Evolutionary conservation across 2,888 invertebrate species (phyloP).

Genomic region (Ichneumoninae sp.): DNA sequence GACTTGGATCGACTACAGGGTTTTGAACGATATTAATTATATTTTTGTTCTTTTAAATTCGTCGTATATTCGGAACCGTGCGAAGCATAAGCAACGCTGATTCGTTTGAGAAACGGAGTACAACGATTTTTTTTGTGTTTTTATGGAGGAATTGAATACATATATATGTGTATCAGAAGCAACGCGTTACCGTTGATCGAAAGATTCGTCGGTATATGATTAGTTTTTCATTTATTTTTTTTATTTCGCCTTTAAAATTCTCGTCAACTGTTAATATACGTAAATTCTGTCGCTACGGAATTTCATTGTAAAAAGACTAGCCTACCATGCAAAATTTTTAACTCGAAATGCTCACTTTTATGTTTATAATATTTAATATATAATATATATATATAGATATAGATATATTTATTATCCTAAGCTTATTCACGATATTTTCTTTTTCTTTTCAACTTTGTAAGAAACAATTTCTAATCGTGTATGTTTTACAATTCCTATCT

Average conservation of each 20-base stretch:
- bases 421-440: slow-evolving; percentile 14
- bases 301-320: slow-evolving; percentile 74
- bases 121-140: background rate
- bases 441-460: slow-evolving; percentile 21
- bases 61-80: background rate
- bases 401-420: slow-evolving; percentile 23
- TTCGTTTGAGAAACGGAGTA: background rate
- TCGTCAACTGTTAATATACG: slow-evolving; percentile 43
- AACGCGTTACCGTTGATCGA: background rate
- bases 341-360: slow-evolving; percentile 61
- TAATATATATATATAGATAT: background rate
- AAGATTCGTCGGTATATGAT: slow-evolving; percentile 2
- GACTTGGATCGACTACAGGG: background rate
- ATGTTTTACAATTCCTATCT: slow-evolving; percentile 41
- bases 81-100: background rate
- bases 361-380: slow-evolving; percentile 5
- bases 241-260: slow-evolving; percentile 46
- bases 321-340: slow-evolving; percentile 68
- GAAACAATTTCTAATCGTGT: slow-evolving; percentile 34
- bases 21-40: background rate
- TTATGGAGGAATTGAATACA: background rate
- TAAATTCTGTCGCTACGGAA: slow-evolving; percentile 46
- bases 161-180: background rate
- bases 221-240: slow-evolving; percentile 67
- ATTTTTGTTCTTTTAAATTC: background rate